Conservation (phyloP, 2,797 vertebrate species). For the Protonibea diacanthus region DNA sequence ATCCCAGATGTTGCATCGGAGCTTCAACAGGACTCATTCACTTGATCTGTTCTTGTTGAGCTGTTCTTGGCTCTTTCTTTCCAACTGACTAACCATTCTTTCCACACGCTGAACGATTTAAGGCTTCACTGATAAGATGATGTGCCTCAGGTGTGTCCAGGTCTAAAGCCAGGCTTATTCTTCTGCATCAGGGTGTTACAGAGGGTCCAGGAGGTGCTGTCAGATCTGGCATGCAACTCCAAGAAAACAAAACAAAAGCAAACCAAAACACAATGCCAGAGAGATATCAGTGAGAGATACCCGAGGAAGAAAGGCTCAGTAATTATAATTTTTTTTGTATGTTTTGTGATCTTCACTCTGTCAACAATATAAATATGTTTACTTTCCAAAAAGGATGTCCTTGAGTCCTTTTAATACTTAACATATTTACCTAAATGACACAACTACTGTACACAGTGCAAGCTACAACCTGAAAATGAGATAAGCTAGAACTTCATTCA, state of each 20-base stretch:
- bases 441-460: neutral
- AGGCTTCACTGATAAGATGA: slow-evolving; percentile 51
- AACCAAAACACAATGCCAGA: slow-evolving; percentile 2
- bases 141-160: slow-evolving; percentile 46
- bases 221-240: neutral
- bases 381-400: neutral
- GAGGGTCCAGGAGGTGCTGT: slow-evolving; percentile 3
- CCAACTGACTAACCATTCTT: slow-evolving; percentile 36
- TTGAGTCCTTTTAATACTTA: neutral
- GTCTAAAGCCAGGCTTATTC: slow-evolving; percentile 39
- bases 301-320: neutral
- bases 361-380: neutral
- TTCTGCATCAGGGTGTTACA: slow-evolving; percentile 18
- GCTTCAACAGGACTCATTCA: slow-evolving; percentile 31
- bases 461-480: neutral
- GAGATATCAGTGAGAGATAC: neutral
- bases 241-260: slow-evolving; percentile 5
- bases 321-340: neutral
- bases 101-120: slow-evolving; percentile 44
- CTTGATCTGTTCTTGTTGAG: slow-evolving; percentile 41
- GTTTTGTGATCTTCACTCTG: neutral
- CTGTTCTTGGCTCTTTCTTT: slow-evolving; percentile 35
- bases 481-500: neutral
- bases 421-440: neutral
- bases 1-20: slow-evolving; percentile 30